Base-by-base conservation (phyloP, 92 coral and sea anemone species). In the Palythoa caribaeorum region DNA sequence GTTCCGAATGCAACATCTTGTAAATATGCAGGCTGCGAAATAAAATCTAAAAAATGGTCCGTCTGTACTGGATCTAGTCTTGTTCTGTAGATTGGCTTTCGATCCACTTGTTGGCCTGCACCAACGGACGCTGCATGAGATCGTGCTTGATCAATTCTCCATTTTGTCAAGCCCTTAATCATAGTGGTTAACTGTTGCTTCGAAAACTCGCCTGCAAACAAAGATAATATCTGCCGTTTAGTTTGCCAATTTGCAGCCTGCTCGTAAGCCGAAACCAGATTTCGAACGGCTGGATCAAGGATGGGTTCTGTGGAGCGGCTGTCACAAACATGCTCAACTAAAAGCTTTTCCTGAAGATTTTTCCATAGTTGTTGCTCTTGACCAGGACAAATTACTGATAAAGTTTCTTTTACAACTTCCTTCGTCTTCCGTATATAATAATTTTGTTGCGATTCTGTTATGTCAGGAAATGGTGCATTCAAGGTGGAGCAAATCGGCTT, bases 71-170 rank as follows among this genome's bases (percentile, higher is more conserved):
- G 44, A 20, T 79, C 85, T 19, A 89, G 14, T 8, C 16, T 13
- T 57, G 65, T 57, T 8, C 13, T 8, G 65, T 57, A 73, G 21
- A 74, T 79, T 7, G 84, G 89, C 51, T 40, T 59, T 60, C 75
- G 69, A 14, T 83, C 80, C 20, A 91, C 63, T 77, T 85, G 80
- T 21, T 87, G 88, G 20, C 91, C 93, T 74, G 73, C 59, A 53
- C 74, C 71, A 37, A 15, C 50, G 76, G 71, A 79, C 38, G 84
- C 86, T 83, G 90, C 85, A 75, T 92, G 94, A 16, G 81, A 77
- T n/a, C 88, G 90, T 16, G 92, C 90, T 40, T 92, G 92, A 39
- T 92, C 92, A 40, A 89, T 92, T 6, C 85, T 60, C 92, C 90
- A 92, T 54, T 88, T 88, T 53, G 89, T 83, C 13, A 91, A 76